Evolutionary conservation across 2,113 vertebrate genomes (phyloP), one percentile per base, ranked within the genome.

Genomic region (Festucalex cinctus): DNA sequence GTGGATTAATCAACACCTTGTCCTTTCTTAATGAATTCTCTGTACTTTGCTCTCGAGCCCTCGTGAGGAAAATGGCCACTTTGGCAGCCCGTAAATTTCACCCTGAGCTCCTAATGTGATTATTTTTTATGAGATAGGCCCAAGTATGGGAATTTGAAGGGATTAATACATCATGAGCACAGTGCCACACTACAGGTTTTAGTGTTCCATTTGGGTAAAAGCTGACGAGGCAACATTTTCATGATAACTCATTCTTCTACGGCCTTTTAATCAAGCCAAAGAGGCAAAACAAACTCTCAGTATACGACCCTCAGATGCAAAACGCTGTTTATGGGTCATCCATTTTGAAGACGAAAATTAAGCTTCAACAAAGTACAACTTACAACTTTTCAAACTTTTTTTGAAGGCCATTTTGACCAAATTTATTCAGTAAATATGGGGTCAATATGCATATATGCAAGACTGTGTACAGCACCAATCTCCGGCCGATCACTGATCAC

Each of bases 11-110:
- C 61, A 12, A 13, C 46, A 35, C 63, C 68, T 36, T 49, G 76
- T 76, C 71, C 70, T 74, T 72, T 53, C 54, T 64, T 81, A 84
- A 87, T 85, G 68, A 85, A 74, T 87, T 75, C 63, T 37, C 68
- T 83, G 66, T 65, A 73, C 69, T 79, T 84, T 73, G 66, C 72
- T 80, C 66, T 68, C 71, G 76, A 16, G 65, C 63, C 75, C 70
- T 72, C 71, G 75, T 73, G 41, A 65, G 66, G 68, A 82, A 85
- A 87, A 79, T 68, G 56, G 76, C 71, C 69, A 64, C 66, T 75
- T 85, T 57, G 83, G 86, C 84, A 82, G 71, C 28, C 6, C 61
- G 69, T 64, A 71, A 16, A 71, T 82, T 79, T 84, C 79, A 76
- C 70, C 62, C 61, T 22, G 72, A 72, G 74, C 36, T 32, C 66